phyloP scores from a whole-genome alignment of 2,888 invertebrate species.

The Aromia moschata region DNA sequence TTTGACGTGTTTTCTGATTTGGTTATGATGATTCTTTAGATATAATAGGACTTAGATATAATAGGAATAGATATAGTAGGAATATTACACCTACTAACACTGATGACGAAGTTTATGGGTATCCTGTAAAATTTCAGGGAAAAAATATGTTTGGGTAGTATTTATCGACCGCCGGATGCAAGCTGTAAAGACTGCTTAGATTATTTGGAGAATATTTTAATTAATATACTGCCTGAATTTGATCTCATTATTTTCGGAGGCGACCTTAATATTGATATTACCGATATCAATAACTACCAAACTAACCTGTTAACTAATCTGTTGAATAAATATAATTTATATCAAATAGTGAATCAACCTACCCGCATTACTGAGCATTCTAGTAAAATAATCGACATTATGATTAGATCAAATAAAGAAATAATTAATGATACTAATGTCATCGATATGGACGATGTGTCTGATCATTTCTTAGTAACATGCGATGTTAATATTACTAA shows the following conservation, averaged over 20 bases:
- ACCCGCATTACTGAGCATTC: not conserved
- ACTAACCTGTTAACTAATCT: not conserved
- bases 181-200: not conserved
- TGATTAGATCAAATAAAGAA: not conserved
- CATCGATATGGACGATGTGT: not conserved
- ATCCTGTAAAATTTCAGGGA: not conserved
- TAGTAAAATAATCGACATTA: not conserved
- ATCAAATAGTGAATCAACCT: not conserved
- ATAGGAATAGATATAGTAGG: not conserved
- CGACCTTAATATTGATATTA: slow-evolving; percentile 1
- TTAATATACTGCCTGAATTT: not conserved
- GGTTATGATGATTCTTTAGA: not conserved
- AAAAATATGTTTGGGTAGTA: not conserved
- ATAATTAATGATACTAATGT: not conserved
- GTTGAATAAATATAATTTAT: not conserved
- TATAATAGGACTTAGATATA: not conserved
- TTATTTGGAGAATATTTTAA: not conserved
- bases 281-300: not conserved
- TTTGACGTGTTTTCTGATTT: not conserved
- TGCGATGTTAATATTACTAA: not conserved
- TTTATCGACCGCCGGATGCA: not conserved
- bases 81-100: not conserved
- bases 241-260: not conserved
- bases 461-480: not conserved
- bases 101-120: not conserved